Conservation (phyloP, 23 tunicate species). For the Ciona savignyi region DNA sequence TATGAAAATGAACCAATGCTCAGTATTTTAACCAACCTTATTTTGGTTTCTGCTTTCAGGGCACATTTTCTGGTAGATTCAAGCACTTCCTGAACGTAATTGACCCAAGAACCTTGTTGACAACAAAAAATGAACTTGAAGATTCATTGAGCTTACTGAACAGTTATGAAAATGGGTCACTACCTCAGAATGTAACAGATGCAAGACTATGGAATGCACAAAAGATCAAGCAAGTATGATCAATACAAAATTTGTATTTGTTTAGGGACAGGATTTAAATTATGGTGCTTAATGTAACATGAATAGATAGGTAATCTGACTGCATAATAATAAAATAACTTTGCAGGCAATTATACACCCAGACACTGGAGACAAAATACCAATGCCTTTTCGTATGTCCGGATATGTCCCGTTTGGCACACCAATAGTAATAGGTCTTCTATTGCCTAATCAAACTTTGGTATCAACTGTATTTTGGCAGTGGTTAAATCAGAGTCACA, state of each 20-base stretch:
- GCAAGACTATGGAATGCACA: constrained; percentile 84
- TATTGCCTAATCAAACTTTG: constrained; percentile 59
- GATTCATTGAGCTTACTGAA: constrained; percentile 25
- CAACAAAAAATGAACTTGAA: constrained; percentile 26
- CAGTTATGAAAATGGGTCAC: constrained; percentile 33
- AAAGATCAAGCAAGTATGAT: constrained; percentile 70
- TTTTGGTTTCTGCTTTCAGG: too few relatives aligned
- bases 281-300: too few relatives aligned
- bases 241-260: too few relatives aligned
- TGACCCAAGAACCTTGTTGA: constrained; percentile 71
- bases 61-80: constrained; percentile 76
- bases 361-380: constrained; percentile 80
- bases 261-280: too few relatives aligned
- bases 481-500: too few relatives aligned
- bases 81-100: constrained; percentile 72
- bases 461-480: constrained; percentile 73
- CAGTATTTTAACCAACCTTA: too few relatives aligned
- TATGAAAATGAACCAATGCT: too few relatives aligned
- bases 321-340: too few relatives aligned
- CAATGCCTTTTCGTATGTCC: constrained; percentile 88
- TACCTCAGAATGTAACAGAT: constrained; percentile 7
- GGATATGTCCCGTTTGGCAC: constrained; percentile 92
- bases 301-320: too few relatives aligned
- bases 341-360: constrained; percentile 83
- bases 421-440: constrained; percentile 80